Evolutionary conservation across 2,797 vertebrate species (phyloP).

Genomic region (Hybognathus amarus): DNA sequence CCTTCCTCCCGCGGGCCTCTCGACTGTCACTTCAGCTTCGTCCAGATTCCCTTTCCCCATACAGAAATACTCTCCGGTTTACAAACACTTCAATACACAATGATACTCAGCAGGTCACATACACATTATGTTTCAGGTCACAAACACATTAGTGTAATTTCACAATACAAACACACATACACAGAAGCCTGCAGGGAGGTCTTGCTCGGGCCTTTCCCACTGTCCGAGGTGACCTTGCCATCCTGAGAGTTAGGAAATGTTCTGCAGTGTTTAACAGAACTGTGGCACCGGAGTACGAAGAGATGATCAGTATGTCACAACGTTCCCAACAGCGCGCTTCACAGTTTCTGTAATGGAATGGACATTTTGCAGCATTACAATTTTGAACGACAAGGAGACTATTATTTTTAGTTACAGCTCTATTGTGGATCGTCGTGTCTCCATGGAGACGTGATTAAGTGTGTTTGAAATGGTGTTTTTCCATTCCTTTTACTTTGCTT

Average conservation of each 20-base stretch:
- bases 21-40: constrained; percentile 59
- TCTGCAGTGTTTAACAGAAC: constrained; percentile 41
- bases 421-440: constrained; percentile 12
- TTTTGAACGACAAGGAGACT: constrained; percentile 5
- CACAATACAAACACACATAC: constrained; percentile 35
- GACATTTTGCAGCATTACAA: constrained; percentile 36
- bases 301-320: constrained; percentile 49
- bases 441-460: not conserved
- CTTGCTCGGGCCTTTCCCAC: constrained; percentile 27
- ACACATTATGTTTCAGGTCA: constrained; percentile 31
- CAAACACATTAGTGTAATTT: constrained; percentile 40
- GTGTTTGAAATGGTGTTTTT: constrained; percentile 3
- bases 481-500: constrained; percentile 27
- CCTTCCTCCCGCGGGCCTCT: constrained; percentile 28
- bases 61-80: constrained; percentile 42
- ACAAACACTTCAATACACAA: constrained; percentile 45
- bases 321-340: constrained; percentile 28
- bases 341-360: constrained; percentile 21
- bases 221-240: constrained; percentile 61
- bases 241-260: constrained; percentile 27
- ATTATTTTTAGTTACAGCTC: constrained; percentile 33
- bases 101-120: constrained; percentile 38
- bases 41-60: constrained; percentile 27
- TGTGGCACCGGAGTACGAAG: constrained; percentile 12
- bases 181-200: constrained; percentile 34